Conservation (phyloP, 2,113 vertebrate species). For the Lagopus leucura region DNA sequence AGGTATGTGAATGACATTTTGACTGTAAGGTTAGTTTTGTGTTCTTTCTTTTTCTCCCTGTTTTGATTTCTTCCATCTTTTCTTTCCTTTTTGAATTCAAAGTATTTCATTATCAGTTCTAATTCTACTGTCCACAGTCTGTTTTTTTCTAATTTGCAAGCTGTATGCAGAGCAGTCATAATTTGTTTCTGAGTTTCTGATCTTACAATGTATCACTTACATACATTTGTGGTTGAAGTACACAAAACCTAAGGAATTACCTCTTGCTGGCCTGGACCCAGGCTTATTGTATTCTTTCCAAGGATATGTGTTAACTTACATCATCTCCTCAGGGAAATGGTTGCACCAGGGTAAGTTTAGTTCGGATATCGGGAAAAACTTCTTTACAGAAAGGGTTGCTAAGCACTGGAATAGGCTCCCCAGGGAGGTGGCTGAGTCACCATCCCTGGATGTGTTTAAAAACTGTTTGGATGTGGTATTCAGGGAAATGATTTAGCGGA, state of each 20-base stretch:
- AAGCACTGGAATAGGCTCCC: too few relatives aligned
- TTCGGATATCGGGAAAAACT: too few relatives aligned
- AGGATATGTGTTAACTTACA: background rate
- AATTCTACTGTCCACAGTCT: constrained; percentile 59
- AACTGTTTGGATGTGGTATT: too few relatives aligned
- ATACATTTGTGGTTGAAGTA: background rate
- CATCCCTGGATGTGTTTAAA: too few relatives aligned
- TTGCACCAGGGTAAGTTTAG: too few relatives aligned
- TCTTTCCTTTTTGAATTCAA: constrained; percentile 11
- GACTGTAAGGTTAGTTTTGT: constrained; percentile 70
- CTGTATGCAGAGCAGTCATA: constrained; percentile 20
- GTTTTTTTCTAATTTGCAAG: constrained; percentile 51
- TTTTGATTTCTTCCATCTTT: background rate
- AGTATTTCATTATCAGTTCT: constrained; percentile 42
- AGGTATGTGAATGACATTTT: constrained; percentile 75
- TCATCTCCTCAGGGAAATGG: background rate
- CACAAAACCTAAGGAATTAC: background rate
- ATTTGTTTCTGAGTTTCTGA: constrained; percentile 40
- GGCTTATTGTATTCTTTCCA: background rate
- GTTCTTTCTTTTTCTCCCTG: constrained; percentile 29
- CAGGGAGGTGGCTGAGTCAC: too few relatives aligned
- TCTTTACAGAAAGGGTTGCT: too few relatives aligned
- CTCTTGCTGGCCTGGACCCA: background rate
- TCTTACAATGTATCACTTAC: background rate
- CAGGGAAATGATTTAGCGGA: too few relatives aligned